A percentile compares a stretch with the other conserved stretches of the same genome.
phyloP scores from a whole-genome alignment of 2,113 vertebrate genomes.

The Laterallus jamaicensis region DNA sequence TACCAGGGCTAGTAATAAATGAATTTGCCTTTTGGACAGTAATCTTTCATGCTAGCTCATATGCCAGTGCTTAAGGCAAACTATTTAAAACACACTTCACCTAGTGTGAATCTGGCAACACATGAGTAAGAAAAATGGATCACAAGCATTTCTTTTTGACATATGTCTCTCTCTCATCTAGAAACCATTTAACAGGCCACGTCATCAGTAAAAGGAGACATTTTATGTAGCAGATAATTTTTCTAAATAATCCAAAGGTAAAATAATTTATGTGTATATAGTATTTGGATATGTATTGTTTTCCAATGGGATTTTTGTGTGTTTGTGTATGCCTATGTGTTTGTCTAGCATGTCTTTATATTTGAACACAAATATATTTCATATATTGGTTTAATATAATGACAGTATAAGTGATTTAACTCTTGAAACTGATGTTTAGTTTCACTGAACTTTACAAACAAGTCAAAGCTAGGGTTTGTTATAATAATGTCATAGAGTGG shows the following conservation, averaged over 20 bases:
- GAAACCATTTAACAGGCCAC: constrained; percentile 14
- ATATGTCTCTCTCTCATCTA: neutral
- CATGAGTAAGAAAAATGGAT: neutral
- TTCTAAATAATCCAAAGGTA: neutral
- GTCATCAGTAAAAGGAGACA: neutral
- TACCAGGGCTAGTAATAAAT: constrained; percentile 33
- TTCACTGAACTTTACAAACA: neutral
- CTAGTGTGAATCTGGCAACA: constrained; percentile 35
- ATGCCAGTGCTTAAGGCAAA: constrained; percentile 59
- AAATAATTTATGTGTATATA: neutral
- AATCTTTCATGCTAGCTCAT: constrained; percentile 54
- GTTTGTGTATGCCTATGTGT: neutral
- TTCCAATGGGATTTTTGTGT: neutral
- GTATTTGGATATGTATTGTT: neutral
- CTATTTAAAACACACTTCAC: constrained; percentile 46
- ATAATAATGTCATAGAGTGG: neutral
- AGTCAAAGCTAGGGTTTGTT: neutral
- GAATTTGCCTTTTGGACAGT: constrained; percentile 17
- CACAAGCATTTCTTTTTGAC: neutral
- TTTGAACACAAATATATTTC: neutral
- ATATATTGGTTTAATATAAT: neutral
- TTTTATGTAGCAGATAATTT: neutral
- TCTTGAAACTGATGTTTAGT: neutral
- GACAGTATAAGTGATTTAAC: neutral
- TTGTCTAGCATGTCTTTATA: neutral